These are phyloP conservation scores for Labeo rohita DNA, from an alignment of 2,113 vertebrate genomes.

Conservation along the genomic window DNA sequence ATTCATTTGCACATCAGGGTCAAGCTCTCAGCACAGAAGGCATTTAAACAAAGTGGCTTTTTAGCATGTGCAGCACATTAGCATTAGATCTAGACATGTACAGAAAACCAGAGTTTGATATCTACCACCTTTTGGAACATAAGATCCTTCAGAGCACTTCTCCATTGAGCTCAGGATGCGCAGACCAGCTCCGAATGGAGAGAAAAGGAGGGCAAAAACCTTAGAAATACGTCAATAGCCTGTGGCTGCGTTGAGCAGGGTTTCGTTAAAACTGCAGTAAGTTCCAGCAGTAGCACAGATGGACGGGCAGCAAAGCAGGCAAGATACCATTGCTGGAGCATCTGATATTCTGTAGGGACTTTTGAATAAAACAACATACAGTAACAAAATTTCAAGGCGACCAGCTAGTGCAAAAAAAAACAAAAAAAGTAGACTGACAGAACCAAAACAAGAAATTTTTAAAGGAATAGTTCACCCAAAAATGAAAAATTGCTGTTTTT, in stretches of 20 bases:
- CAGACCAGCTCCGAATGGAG: not conserved
- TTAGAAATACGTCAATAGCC: not conserved
- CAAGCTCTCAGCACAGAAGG: not conserved
- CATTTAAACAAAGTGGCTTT: not conserved
- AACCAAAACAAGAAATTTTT: not conserved
- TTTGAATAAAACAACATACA: conserved; percentile 36
- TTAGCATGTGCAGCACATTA: not conserved
- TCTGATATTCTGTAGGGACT: not conserved
- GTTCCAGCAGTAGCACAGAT: not conserved
- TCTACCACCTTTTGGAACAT: not conserved
- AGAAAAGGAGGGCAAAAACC: not conserved
- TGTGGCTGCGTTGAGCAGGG: not conserved
- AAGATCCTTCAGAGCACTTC: not conserved
- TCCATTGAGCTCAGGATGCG: not conserved
- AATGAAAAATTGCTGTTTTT: too few relatives aligned
- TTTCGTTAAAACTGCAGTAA: conserved; percentile 1
- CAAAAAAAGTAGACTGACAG: too few relatives aligned
- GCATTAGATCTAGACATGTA: not conserved
- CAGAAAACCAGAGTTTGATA: not conserved
- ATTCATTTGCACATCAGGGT: conserved; percentile 8
- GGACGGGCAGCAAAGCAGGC: not conserved
- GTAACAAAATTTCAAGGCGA: not conserved
- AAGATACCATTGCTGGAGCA: not conserved
- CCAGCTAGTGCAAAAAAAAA: not conserved
- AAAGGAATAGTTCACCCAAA: not conserved